Evolutionary conservation across 2,113 vertebrate species (phyloP).

Genomic region (Myiagra hebetior): DNA sequence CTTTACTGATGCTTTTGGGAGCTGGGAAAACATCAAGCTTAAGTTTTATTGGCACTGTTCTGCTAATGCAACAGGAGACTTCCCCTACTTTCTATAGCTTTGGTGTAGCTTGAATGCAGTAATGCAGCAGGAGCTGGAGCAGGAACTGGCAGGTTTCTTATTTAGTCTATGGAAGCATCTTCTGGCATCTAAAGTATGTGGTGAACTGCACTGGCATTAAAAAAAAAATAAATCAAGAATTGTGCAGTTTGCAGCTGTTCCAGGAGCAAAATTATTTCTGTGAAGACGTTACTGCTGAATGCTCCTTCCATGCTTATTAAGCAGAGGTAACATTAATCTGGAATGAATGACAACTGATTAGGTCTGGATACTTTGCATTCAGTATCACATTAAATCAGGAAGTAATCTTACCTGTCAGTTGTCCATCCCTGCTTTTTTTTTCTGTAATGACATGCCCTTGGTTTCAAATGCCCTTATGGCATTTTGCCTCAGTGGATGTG

Average conservation of each 20-base stretch:
- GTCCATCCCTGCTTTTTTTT: neutral
- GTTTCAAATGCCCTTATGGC: neutral
- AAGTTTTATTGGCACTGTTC: neutral
- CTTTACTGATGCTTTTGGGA: neutral
- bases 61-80: neutral
- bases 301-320: neutral
- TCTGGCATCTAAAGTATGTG: neutral
- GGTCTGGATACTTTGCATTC: neutral
- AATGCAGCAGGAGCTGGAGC: neutral
- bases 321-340: neutral
- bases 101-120: neutral
- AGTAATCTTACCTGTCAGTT: neutral
- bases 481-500: neutral
- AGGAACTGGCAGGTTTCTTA: rapidly evolving
- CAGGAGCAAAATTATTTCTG: neutral
- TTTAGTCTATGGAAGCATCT: neutral
- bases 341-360: neutral
- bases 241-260: neutral
- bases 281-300: neutral
- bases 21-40: neutral
- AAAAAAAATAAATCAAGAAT: neutral
- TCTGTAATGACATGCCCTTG: neutral
- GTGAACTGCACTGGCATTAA: neutral
- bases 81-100: neutral
- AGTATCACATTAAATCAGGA: neutral